Percentiles rank a stretch among this genome's conserved stretches.
Evolutionary conservation across 2,113 vertebrate genomes (phyloP).

Genomic region (Rhodinocichla rosea): DNA sequence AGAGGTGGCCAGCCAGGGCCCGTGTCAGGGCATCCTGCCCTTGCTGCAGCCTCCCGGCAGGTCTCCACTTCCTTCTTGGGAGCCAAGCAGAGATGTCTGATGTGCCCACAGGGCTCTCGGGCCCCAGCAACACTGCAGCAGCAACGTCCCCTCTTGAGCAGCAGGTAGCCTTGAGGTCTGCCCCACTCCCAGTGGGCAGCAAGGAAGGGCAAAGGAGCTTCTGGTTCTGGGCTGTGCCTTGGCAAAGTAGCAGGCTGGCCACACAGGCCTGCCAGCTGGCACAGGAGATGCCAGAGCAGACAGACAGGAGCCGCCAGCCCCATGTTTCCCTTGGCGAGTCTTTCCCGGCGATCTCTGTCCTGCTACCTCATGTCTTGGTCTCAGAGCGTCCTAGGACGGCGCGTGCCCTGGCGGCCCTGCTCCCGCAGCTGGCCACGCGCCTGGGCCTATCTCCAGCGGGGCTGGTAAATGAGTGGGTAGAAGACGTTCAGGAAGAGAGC

Average conservation of each 20-base stretch:
- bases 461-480: constrained; percentile 85
- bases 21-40: background rate
- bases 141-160: background rate
- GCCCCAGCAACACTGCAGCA: accelerated
- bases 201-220: background rate
- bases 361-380: background rate
- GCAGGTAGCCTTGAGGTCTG: background rate
- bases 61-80: background rate
- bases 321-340: background rate
- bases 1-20: background rate
- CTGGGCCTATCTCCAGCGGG: constrained; percentile 75
- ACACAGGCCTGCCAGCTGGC: constrained; percentile 28
- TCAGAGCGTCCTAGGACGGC: background rate
- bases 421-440: background rate
- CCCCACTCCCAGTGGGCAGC: background rate
- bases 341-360: background rate
- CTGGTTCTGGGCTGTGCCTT: background rate
- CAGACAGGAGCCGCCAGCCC: background rate
- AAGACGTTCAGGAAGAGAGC: constrained; percentile 89
- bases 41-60: background rate
- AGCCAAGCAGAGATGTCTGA: background rate
- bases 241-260: background rate
- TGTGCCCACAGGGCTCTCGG: background rate
- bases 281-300: constrained; percentile 9
- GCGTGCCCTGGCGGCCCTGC: background rate